These are phyloP conservation scores for Varroa destructor DNA, from an alignment of 1,140 invertebrate genomes.

Conservation along the genomic window DNA sequence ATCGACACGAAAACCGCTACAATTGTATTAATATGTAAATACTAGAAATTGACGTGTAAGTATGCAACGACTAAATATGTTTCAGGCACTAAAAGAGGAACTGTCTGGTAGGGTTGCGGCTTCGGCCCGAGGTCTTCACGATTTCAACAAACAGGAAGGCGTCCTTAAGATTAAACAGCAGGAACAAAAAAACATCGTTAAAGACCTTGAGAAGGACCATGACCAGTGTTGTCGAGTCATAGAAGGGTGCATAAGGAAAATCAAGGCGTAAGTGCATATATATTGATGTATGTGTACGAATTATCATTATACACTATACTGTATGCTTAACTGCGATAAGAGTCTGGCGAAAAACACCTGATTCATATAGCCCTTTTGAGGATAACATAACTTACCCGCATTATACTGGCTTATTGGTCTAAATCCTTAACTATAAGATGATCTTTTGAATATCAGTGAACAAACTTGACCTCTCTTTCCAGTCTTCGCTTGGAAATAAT, in stretches of 20 bases:
- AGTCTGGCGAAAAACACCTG: too few species aligned
- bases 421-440: neutral
- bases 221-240: slow-evolving; percentile 49
- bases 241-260: slow-evolving; percentile 42
- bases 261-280: slow-evolving; percentile 33
- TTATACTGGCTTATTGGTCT: too few species aligned
- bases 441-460: neutral
- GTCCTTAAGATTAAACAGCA: slow-evolving; percentile 52
- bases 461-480: slow-evolving; percentile 38
- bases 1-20: too few species aligned
- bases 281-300: neutral
- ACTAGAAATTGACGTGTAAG: too few species aligned
- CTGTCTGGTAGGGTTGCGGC: slow-evolving; percentile 45
- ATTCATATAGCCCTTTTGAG: too few species aligned
- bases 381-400: too few species aligned
- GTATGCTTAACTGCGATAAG: neutral
- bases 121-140: slow-evolving; percentile 49
- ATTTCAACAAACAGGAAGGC: slow-evolving; percentile 51
- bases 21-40: too few species aligned
- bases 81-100: slow-evolving; percentile 40
- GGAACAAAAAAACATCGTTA: slow-evolving; percentile 60
- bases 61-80: neutral
- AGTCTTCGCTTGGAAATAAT: slow-evolving; percentile 55
- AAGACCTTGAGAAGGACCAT: slow-evolving; percentile 50
- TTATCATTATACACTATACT: too few species aligned